Evolutionary conservation across 2,888 invertebrate species (phyloP).

Genomic region (Dusona sp.): DNA sequence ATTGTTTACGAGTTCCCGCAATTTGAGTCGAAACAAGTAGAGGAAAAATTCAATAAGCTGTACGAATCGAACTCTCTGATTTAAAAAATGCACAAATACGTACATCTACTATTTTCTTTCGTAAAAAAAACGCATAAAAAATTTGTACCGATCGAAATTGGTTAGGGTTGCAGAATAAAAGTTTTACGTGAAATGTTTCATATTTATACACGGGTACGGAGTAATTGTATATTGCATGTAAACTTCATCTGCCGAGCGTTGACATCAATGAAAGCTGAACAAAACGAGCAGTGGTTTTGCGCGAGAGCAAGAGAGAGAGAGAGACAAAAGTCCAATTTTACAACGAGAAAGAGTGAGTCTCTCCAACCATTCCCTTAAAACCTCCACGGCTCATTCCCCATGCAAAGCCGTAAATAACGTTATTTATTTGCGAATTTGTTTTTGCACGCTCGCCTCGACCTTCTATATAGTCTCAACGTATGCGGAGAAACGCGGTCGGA

Average conservation of each 20-base stretch:
- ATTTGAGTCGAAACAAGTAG: background rate
- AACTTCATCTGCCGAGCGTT: slow-evolving; percentile 29
- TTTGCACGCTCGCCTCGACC: slow-evolving; percentile 68
- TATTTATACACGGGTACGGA: slow-evolving; percentile 7
- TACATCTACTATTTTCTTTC: too few relatives aligned
- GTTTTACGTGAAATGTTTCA: background rate
- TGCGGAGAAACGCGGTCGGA: slow-evolving; percentile 71
- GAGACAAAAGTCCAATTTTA: slow-evolving; percentile 53
- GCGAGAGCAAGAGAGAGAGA: slow-evolving; percentile 2
- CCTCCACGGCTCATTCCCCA: slow-evolving; percentile 55
- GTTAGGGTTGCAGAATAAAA: background rate
- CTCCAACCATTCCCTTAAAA: background rate
- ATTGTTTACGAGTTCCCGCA: background rate
- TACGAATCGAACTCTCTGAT: background rate
- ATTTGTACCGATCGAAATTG: background rate
- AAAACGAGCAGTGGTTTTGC: slow-evolving; percentile 45
- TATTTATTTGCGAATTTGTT: slow-evolving; percentile 78
- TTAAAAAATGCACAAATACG: too few relatives aligned
- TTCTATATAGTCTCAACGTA: slow-evolving; percentile 26
- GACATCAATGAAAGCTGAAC: slow-evolving; percentile 46
- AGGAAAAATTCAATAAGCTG: background rate
- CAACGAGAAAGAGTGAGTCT: slow-evolving; percentile 16
- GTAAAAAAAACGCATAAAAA: background rate
- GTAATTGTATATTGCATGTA: slow-evolving; percentile 54
- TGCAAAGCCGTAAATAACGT: slow-evolving; percentile 74